A percentile compares a stretch with the other conserved stretches of the same genome.
phyloP scores from a whole-genome alignment of 2,888 invertebrate genomes.

The Aporophyla lueneburgensis region DNA sequence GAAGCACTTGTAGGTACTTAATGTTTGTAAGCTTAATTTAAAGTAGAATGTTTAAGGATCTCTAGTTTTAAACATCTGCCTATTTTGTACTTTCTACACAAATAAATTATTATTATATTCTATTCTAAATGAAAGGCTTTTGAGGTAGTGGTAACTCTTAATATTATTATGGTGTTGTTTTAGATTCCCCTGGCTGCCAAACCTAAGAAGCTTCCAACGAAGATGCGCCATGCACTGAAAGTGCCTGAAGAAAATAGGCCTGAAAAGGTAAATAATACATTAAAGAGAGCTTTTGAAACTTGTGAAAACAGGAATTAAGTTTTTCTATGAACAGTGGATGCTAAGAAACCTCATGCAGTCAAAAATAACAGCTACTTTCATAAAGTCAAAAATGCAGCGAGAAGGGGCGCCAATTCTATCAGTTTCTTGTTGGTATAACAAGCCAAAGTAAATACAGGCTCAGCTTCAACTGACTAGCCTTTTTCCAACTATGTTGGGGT shows the following conservation, averaged over 20 bases:
- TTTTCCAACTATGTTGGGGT: background rate
- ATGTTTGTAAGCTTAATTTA: too few relatives aligned
- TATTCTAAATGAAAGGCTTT: background rate
- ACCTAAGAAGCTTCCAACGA: conserved; percentile 27
- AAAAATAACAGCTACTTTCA: background rate
- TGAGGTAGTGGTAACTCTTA: background rate
- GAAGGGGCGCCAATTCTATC: background rate
- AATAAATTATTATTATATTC: too few relatives aligned
- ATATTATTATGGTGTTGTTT: conserved; percentile 14
- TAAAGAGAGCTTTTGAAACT: background rate
- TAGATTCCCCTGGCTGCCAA: conserved; percentile 61
- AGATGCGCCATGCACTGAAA: conserved; percentile 23
- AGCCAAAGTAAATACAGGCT: background rate
- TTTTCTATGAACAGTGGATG: background rate
- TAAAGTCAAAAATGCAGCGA: too few relatives aligned
- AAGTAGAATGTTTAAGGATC: too few relatives aligned
- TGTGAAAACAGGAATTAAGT: background rate
- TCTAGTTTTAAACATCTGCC: too few relatives aligned
- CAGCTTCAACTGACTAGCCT: background rate
- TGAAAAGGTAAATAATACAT: conserved; percentile 42
- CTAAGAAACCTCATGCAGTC: background rate
- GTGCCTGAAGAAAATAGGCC: conserved; percentile 26
- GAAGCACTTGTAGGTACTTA: too few relatives aligned
- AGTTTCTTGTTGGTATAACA: background rate
- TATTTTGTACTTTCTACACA: too few relatives aligned